These are phyloP conservation scores for Heliconius erato DNA, from an alignment of 2,888 invertebrate species.

Conservation along the genomic window DNA sequence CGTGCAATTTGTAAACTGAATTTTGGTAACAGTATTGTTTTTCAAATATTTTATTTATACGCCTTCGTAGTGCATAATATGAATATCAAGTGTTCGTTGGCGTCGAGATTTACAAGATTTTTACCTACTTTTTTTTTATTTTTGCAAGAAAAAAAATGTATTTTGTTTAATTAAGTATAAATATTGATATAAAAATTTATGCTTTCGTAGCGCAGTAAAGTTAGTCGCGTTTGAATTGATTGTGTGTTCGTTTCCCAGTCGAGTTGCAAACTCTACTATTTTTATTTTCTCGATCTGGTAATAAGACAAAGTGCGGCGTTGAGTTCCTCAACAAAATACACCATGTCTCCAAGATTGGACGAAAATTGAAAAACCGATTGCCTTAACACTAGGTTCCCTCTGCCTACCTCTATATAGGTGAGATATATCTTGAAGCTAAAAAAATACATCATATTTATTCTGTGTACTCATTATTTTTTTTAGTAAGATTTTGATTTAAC, in stretches of 20 bases:
- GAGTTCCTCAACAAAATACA: too few species aligned
- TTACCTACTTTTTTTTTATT: background rate
- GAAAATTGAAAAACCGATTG: too few species aligned
- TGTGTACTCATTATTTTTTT: too few species aligned
- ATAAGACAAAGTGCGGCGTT: background rate
- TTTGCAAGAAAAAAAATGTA: background rate
- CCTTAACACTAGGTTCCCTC: too few species aligned
- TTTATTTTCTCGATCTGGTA: background rate
- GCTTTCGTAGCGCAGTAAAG: background rate
- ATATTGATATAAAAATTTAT: background rate
- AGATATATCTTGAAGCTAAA: too few species aligned
- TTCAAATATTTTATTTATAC: slow-evolving; percentile 33
- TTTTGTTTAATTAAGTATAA: slow-evolving; percentile 10
- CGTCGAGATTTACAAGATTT: slow-evolving; percentile 6
- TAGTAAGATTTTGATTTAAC: too few species aligned
- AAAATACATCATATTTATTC: too few species aligned
- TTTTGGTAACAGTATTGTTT: slow-evolving; percentile 35
- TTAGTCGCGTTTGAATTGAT: background rate
- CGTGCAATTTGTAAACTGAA: slow-evolving; percentile 36
- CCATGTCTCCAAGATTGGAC: background rate
- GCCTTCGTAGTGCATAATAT: slow-evolving; percentile 13
- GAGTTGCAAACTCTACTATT: too few species aligned
- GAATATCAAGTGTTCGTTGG: slow-evolving; percentile 26
- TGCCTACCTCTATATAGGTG: too few species aligned
- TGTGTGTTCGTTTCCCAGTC: background rate